A percentile compares a stretch with the other conserved stretches of the same genome.
Conservation (phyloP, 37 sponge, comb jelly and placozoan species). For the Hormiphora californensis region DNA sequence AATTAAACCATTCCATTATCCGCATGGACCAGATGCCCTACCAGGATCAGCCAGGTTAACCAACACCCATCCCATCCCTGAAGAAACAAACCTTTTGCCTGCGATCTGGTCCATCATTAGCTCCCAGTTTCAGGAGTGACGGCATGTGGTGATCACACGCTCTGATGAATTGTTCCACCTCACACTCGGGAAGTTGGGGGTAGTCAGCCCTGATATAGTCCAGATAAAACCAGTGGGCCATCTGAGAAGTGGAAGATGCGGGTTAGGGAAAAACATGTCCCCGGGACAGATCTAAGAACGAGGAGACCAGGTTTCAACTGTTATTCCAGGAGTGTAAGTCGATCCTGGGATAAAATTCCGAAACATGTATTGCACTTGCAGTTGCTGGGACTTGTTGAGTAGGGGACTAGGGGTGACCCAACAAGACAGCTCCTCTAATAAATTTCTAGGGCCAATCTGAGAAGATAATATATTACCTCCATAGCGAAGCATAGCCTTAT, state of each 20-base stretch:
- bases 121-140: not conserved
- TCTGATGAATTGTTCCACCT: not conserved
- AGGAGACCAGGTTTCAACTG: too few relatives aligned
- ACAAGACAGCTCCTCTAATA: not conserved
- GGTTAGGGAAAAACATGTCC: not conserved
- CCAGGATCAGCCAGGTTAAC: not conserved
- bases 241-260: not conserved
- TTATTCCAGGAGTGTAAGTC: too few relatives aligned
- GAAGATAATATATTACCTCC: not conserved
- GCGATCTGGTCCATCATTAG: not conserved
- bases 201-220: not conserved
- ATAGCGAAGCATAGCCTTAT: conserved; percentile 19
- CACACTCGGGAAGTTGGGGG: not conserved
- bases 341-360: too few relatives aligned
- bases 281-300: not conserved
- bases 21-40: too few relatives aligned
- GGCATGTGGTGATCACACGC: conserved; percentile 2
- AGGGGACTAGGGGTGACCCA: not conserved
- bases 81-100: not conserved
- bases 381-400: too few relatives aligned
- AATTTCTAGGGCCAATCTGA: not conserved
- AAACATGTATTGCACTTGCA: too few relatives aligned
- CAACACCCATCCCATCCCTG: not conserved
- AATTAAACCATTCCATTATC: too few relatives aligned
- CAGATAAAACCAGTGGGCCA: conserved; percentile 47